Evolutionary conservation across 2,113 vertebrate species (phyloP), one percentile per base, ranked within the genome.

Genomic region (Indicator maculatus): DNA sequence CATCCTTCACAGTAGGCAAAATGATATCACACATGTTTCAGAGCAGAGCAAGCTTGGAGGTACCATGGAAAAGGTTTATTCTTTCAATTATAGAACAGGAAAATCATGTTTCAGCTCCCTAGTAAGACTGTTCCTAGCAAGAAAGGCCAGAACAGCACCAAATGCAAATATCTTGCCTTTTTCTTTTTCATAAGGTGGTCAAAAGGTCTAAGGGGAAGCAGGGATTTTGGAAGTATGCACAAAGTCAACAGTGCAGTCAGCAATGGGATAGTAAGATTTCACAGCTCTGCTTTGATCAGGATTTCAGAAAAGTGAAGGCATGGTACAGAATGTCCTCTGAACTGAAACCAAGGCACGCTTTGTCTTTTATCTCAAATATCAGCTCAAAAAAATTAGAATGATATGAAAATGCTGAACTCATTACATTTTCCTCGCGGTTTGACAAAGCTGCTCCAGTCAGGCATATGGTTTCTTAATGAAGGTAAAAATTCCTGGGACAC

Each of bases 231-330:
- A 98, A 98, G 94, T 97, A 98, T 98, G 98, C 95, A 95, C 96
- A 97, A 97, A 98, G 96, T 98, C 98, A 98, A 98, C 98, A 98
- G 83, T 47, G 83, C 94, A 80, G 47, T 90, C 74, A 98, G 97
- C 98, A 93, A 97, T 88, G 97, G 98, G 98, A 97, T 97, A 98
- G 98, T 97, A 97, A 97, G 97, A 96, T 98, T 98, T 98, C 98
- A 98, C 97, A 97, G 97, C 93, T 90, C 47, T 1, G 94, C 98
- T 98, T 98, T 98, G 98, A 98, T 98, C 98, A 97, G 94, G 61
- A 76, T 98, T 97, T 98, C 98, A 98, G 96, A 96, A 96, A 97
- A 98, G 97, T 91, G 95, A 97, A 97, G 96, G 95, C 97, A 76
- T 97, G 88, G 97, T 89, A 96, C 95, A 94, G 97, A 95, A 84